These are phyloP conservation scores for Chaenocephalus aceratus DNA, from an alignment of 2,113 vertebrate genomes.

Conservation along the genomic window DNA sequence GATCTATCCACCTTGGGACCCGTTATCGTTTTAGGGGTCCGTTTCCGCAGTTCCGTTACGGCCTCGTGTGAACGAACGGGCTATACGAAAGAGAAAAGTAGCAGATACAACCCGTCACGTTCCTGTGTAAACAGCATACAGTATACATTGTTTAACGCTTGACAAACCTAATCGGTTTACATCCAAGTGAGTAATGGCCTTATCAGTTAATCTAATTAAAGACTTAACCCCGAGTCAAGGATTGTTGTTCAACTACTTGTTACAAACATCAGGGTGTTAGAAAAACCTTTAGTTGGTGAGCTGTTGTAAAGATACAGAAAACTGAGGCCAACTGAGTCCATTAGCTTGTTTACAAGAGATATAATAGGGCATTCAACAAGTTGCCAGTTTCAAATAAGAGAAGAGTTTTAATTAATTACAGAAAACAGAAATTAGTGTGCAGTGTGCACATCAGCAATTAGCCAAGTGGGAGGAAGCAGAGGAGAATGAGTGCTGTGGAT, in stretches of 20 bases:
- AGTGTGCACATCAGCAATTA: too few species aligned
- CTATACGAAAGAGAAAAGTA: too few species aligned
- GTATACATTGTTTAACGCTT: too few species aligned
- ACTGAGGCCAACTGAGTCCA: not conserved
- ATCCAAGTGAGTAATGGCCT: too few species aligned
- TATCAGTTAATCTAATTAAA: too few species aligned
- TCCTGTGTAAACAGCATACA: too few species aligned
- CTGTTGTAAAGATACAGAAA: not conserved
- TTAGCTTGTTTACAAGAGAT: not conserved
- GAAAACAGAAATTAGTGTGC: not conserved
- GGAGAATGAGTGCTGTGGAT: not conserved
- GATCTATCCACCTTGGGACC: too few species aligned
- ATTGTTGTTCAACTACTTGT: not conserved
- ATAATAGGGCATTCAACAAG: not conserved
- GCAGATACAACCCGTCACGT: too few species aligned
- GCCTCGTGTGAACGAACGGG: too few species aligned
- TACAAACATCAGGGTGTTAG: not conserved
- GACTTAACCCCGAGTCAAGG: not conserved
- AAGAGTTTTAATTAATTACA: not conserved
- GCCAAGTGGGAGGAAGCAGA: not conserved
- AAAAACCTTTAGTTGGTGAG: not conserved
- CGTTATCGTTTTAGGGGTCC: too few species aligned
- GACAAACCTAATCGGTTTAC: too few species aligned
- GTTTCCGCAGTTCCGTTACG: too few species aligned
- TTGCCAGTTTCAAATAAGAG: not conserved